phyloP scores from a whole-genome alignment of 2,888 invertebrate species.

The Ophion ventricosus region DNA sequence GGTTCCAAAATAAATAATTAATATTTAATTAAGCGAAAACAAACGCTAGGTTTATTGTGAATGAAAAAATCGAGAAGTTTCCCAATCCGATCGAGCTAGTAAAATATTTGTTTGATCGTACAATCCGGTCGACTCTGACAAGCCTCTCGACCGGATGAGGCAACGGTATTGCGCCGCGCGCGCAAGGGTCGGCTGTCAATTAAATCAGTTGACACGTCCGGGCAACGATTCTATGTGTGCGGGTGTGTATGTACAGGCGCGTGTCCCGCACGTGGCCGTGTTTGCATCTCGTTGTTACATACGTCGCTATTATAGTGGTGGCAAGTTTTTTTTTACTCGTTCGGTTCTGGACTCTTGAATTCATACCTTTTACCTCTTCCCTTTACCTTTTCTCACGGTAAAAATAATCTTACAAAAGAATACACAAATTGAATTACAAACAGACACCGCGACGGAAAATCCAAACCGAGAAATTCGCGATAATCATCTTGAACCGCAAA shows the following conservation, averaged over 20 bases:
- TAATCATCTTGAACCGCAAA: constrained; percentile 1
- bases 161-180: constrained; percentile 21
- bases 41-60: neutral
- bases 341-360: constrained; percentile 32
- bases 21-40: too few relatives aligned
- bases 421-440: neutral
- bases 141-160: constrained; percentile 53
- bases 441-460: neutral
- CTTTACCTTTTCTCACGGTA: constrained; percentile 31
- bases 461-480: neutral
- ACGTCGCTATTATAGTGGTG: constrained; percentile 41
- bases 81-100: constrained; percentile 1
- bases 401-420: neutral
- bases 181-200: constrained; percentile 74
- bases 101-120: constrained; percentile 55
- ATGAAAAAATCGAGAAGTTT: neutral
- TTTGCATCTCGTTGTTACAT: constrained; percentile 74
- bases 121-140: constrained; percentile 65
- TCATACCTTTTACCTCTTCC: neutral
- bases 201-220: constrained; percentile 71
- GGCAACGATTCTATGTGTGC: constrained; percentile 42
- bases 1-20: neutral
- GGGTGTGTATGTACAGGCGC: constrained; percentile 48
- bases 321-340: constrained; percentile 37
- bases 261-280: constrained; percentile 73